These are phyloP conservation scores for Amphiura filiformis DNA, from an alignment of 35 echinoderm and acorn worm genomes.

Conservation along the genomic window DNA sequence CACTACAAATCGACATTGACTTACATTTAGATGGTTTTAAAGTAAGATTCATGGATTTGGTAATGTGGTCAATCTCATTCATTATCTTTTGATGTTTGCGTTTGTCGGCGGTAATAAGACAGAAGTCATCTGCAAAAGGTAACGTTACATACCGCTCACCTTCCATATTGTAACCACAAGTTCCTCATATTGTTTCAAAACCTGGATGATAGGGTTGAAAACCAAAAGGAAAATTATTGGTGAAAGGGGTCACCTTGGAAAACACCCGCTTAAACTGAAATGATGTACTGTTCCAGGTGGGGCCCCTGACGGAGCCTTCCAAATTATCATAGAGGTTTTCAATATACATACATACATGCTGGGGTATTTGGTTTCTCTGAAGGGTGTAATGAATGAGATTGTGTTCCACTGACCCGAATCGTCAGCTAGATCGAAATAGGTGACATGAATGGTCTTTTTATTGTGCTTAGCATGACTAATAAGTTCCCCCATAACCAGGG, in stretches of 20 bases:
- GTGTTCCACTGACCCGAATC: constrained; percentile 15
- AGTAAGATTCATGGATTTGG: too few species aligned
- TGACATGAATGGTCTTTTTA: not conserved
- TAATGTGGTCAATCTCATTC: not conserved
- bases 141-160: not conserved
- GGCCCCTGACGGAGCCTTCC: not conserved
- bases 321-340: not conserved
- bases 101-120: not conserved
- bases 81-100: not conserved
- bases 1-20: too few species aligned
- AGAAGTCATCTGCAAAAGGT: too few species aligned
- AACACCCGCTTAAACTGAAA: not conserved
- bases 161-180: not conserved
- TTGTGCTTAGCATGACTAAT: constrained; percentile 7
- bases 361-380: not conserved
- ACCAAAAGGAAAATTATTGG: not conserved
- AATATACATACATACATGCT: not conserved
- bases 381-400: not conserved
- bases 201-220: not conserved
- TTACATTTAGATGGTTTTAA: too few species aligned
- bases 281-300: not conserved
- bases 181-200: not conserved
- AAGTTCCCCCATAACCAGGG: constrained; percentile 1
- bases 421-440: constrained; percentile 26
- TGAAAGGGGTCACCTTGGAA: too few species aligned